Base-by-base conservation (phyloP, 2,888 invertebrate species). In the Beris chalybata region DNA sequence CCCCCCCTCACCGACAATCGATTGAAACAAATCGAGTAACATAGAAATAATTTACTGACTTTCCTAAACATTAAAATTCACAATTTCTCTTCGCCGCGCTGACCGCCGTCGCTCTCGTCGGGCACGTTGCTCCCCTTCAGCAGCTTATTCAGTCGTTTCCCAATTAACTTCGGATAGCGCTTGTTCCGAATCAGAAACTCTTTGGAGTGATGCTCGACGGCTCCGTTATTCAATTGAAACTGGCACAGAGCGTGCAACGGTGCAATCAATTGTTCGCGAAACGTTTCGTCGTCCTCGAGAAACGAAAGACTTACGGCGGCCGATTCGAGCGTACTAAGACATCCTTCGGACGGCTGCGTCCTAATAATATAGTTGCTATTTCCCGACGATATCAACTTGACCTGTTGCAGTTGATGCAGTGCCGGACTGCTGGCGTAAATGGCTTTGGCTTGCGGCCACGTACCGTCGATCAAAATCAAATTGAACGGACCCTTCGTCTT, bases 391-490 rank as follows among this genome's bases (percentile, higher is more conserved):
- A 90, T 82, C 58, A 96, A 83, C 81, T 94, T 93, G 0, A 95
- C 92, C 82, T 95, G 93, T 74, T 84, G 87, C 67, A 95, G 80
- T 64, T 83, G 82, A 73, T 90, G 90, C 58, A 96, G 82, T 68
- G 87, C 82, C 12, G 89, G 86, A 77, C 93, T 95, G 70, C 91
- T 89, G 57, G 90, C 86, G 81, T 91, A 96, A 70, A 96, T 93
- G 11, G 93, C 91, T 79, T 93, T 94, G 3, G 96, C 95, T 80
- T 97, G 96, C 0, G 94, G 91, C 96, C 96, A 97, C 9, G 97
- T 97, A 4, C 97, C 96, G 83, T 97, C 96, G 70, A 97, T 86
- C 50, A 96, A 81, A 53, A 96, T 83, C 63, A 96, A 82, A 78
- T 92, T 95, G 76, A 90, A 92, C 9, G 83, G 84, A 52, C 79